phyloP scores from a whole-genome alignment of 1,140 invertebrate species.

The Amyelois transitella region DNA sequence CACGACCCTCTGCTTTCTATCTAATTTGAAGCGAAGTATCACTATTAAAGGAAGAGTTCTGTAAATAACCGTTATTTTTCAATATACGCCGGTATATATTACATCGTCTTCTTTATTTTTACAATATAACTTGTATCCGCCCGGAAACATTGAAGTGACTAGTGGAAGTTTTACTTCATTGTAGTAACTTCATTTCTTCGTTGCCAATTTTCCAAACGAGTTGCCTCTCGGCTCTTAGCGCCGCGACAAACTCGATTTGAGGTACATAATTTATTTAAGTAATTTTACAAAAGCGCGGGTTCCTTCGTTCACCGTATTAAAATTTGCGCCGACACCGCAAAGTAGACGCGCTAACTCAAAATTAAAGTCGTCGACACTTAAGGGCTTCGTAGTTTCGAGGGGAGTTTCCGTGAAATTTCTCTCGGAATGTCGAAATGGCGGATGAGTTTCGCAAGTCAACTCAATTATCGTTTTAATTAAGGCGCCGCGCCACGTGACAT shows the following conservation, averaged over 20 bases:
- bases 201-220: slow-evolving; percentile 48
- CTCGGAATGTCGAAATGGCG: slow-evolving; percentile 68
- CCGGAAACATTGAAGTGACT: slow-evolving; percentile 2
- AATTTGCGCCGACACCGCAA: slow-evolving; percentile 67
- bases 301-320: slow-evolving; percentile 61
- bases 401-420: slow-evolving; percentile 64
- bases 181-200: slow-evolving; percentile 31
- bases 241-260: slow-evolving; percentile 48
- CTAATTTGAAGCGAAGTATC: slow-evolving; percentile 35
- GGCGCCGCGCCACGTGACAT: slow-evolving; percentile 69
- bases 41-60: slow-evolving; percentile 53
- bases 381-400: slow-evolving; percentile 63
- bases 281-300: slow-evolving; percentile 54
- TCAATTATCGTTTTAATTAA: slow-evolving; percentile 75
- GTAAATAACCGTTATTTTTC: slow-evolving; percentile 30
- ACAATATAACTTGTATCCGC: too few relatives aligned
- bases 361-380: slow-evolving; percentile 73
- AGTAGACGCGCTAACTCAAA: slow-evolving; percentile 72
- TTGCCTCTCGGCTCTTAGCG: slow-evolving; percentile 33
- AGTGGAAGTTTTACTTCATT: slow-evolving; percentile 1
- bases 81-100: slow-evolving; percentile 12
- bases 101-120: too few relatives aligned
- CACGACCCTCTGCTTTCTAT: slow-evolving; percentile 12
- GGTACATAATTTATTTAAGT: slow-evolving; percentile 68
- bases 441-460: slow-evolving; percentile 72